Evolutionary conservation across 2,113 vertebrate species (phyloP).

Genomic region (Procavia capensis): DNA sequence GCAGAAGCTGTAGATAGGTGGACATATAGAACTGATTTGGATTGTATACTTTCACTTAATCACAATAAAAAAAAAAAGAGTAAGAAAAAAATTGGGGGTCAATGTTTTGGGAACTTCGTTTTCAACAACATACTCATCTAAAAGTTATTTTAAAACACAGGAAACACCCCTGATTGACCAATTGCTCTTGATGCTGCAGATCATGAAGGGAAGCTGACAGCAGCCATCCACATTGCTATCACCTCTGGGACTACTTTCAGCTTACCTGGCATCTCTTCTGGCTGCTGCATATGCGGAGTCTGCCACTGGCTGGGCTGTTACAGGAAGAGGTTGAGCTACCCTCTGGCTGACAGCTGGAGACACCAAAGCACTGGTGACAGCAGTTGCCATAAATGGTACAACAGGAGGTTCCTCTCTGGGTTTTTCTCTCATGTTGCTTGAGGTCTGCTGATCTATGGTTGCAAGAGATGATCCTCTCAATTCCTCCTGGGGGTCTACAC

Average conservation of each 20-base stretch:
- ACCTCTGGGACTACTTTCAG: background rate
- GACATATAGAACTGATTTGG: no score
- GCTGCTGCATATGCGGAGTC: fast-evolving
- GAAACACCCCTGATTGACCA: background rate
- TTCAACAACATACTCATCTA: background rate
- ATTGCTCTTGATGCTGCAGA: background rate
- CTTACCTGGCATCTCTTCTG: constrained; percentile 24
- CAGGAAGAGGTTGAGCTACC: background rate
- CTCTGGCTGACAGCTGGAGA: background rate
- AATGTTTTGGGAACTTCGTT: background rate
- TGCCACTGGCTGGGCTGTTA: background rate
- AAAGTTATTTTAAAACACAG: background rate
- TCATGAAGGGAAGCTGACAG: fast-evolving
- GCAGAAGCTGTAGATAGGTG: no score
- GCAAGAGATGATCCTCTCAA: background rate
- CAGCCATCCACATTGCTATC: background rate
- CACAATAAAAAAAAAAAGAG: no score
- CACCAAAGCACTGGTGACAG: background rate
- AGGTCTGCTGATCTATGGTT: background rate
- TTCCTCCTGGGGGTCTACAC: constrained; percentile 26
- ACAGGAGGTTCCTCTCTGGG: background rate
- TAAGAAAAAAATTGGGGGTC: background rate
- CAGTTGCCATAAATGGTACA: background rate
- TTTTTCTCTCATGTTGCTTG: background rate
- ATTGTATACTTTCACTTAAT: no score